Evolutionary conservation across 2,113 vertebrate genomes (phyloP).

Genomic region (Tylochromis polylepis): DNA sequence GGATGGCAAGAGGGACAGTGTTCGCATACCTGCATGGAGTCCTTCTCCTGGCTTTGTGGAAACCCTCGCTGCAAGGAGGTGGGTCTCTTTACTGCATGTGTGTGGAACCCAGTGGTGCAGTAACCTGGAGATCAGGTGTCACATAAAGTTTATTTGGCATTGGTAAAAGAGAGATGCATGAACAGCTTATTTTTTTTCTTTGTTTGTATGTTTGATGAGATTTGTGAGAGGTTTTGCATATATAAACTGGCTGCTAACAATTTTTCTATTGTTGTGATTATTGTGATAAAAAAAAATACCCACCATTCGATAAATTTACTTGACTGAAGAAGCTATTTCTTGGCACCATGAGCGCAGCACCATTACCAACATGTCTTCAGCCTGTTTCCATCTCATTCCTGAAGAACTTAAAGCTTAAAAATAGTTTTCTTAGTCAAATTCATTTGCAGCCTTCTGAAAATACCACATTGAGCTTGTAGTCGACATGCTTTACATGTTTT

Average conservation of each 20-base stretch:
- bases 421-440: not conserved
- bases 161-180: not conserved
- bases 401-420: not conserved
- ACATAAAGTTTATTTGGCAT: not conserved
- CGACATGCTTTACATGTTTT: not conserved
- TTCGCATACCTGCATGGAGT: conserved; percentile 76
- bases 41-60: conserved; percentile 81
- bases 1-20: conserved; percentile 84
- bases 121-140: conserved; percentile 42
- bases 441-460: not conserved
- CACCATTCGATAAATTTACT: not conserved
- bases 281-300: not conserved
- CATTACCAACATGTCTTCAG: not conserved
- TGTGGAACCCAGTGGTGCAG: not conserved
- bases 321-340: not conserved
- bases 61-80: conserved; percentile 88
- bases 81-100: conserved; percentile 59
- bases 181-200: not conserved
- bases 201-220: not conserved
- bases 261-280: not conserved
- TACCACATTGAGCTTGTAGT: not conserved
- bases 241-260: not conserved
- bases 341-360: not conserved
- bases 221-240: not conserved
- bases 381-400: not conserved